Evolutionary conservation across 1,140 invertebrate species (phyloP), one percentile per base, ranked within the genome.

Genomic region (Tigriopus japonicus): DNA sequence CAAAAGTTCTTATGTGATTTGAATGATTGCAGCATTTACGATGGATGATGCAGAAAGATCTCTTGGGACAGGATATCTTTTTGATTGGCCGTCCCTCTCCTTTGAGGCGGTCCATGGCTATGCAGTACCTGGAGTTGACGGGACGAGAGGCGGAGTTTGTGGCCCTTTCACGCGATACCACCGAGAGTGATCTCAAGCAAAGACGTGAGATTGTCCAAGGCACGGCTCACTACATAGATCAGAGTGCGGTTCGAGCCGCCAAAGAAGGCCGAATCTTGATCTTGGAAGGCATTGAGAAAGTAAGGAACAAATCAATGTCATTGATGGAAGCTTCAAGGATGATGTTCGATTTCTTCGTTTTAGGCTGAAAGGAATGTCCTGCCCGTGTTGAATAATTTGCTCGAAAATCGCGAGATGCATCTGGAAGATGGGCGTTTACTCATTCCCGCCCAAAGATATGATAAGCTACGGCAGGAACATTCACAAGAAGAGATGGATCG

Each of bases 341-440:
- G 28, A 35, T 35, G 28, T 35, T 35, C 28, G n/a, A n/a, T n/a
- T n/a, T n/a, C n/a, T n/a, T n/a, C 28, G 3, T 35, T 35, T 35
- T 9, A 35, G 28, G 91, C 91, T 0, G 94, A 98, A 71, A 73
- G 94, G 59, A 98, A 97, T 77, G 91, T 97, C 28, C 74, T 98
- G 49, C 94, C 94, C 45, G 85, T 98, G 42, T 71, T 98, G n/a
- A 98, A 98, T 73, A 98, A 98, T 75, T 77, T 98, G 24, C 72
- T 98, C n/a, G 94, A 98, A 75, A 98, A 98, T 73, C 76, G 93
- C 55, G 93, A 98, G 74, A 96, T 98, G 91, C 88, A 97, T 72
- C 74, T 98, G 49, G 94, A 98, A 75, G 92, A 96, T 79, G 94
- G 94, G 0, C 75, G 91, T 64, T 91, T 96, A 71, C 75, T 98